Evolutionary conservation across 1,140 invertebrate genomes (phyloP).

Genomic region (Drosophila pachea): DNA sequence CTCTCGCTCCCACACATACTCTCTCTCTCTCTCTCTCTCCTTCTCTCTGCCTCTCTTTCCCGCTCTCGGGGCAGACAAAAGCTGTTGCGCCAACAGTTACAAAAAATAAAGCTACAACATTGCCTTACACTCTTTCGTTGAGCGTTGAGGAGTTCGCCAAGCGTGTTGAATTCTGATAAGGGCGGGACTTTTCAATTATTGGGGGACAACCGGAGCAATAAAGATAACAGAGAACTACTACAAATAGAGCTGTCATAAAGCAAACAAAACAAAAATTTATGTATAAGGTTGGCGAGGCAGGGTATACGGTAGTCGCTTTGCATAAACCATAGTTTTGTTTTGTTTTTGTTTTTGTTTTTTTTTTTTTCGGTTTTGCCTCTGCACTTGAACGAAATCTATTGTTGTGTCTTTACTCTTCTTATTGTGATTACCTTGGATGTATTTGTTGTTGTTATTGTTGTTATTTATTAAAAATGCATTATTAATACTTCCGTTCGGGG

Average conservation of each 20-base stretch:
- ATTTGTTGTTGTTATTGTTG: conserved; percentile 22
- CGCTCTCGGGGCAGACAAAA: not conserved
- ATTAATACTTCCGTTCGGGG: conserved; percentile 62
- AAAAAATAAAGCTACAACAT: too few relatives aligned
- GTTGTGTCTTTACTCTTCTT: conserved; percentile 30
- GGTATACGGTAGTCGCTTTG: not conserved
- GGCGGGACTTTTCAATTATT: too few relatives aligned
- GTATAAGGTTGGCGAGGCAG: too few relatives aligned
- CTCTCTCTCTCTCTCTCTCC: not conserved
- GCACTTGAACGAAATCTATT: conserved; percentile 30
- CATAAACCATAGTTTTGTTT: not conserved
- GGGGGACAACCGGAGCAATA: not conserved
- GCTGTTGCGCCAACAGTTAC: not conserved
- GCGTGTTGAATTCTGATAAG: not conserved
- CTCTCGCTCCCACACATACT: not conserved
- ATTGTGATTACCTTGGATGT: conserved; percentile 15
- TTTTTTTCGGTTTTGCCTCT: conserved; percentile 2
- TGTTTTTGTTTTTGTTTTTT: not conserved
- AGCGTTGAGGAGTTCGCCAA: too few relatives aligned
- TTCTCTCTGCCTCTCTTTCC: not conserved
- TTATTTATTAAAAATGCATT: conserved; percentile 67
- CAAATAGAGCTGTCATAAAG: not conserved
- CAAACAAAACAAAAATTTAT: too few relatives aligned
- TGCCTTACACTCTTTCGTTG: too few relatives aligned
- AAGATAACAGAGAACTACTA: not conserved